phyloP scores from a whole-genome alignment of 2,113 vertebrate species.

The Tympanuchus pallidicinctus region DNA sequence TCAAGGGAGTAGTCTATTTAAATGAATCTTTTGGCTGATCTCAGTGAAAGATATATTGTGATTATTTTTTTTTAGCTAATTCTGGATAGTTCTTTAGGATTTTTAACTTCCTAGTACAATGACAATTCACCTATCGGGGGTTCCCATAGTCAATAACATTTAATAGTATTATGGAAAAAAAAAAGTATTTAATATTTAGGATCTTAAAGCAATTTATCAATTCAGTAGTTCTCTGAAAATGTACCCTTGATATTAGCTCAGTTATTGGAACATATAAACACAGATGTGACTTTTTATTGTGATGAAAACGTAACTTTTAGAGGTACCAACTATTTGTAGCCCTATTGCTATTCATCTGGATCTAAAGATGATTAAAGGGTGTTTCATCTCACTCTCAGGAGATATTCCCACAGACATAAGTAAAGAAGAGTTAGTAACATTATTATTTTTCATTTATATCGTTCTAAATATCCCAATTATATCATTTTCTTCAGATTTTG shows the following conservation, averaged over 20 bases:
- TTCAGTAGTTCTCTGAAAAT: conserved; percentile 66
- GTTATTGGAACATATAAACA: conserved; percentile 66
- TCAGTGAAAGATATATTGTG: background rate
- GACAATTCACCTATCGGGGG: background rate
- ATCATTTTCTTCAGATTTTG: background rate
- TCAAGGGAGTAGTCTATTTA: background rate
- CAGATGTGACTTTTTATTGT: conserved; percentile 67
- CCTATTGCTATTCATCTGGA: conserved; percentile 4
- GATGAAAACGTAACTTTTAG: conserved; percentile 47
- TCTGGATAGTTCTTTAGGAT: background rate
- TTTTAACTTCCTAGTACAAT: background rate
- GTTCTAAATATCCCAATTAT: background rate
- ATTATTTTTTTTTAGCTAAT: background rate
- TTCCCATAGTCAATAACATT: background rate
- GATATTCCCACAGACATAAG: background rate
- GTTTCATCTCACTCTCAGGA: background rate
- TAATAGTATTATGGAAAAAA: background rate
- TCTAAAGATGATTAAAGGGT: background rate
- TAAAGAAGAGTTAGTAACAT: background rate
- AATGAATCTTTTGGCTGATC: background rate
- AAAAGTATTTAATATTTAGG: background rate
- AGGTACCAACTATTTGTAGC: conserved; percentile 44
- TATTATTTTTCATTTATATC: background rate
- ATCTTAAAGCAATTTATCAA: conserved; percentile 64
- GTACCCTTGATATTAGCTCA: conserved; percentile 64